Evolutionary conservation across 2,797 vertebrate species (phyloP), one percentile per base, ranked within the genome.

Genomic region (Gymnothorax reevesii): DNA sequence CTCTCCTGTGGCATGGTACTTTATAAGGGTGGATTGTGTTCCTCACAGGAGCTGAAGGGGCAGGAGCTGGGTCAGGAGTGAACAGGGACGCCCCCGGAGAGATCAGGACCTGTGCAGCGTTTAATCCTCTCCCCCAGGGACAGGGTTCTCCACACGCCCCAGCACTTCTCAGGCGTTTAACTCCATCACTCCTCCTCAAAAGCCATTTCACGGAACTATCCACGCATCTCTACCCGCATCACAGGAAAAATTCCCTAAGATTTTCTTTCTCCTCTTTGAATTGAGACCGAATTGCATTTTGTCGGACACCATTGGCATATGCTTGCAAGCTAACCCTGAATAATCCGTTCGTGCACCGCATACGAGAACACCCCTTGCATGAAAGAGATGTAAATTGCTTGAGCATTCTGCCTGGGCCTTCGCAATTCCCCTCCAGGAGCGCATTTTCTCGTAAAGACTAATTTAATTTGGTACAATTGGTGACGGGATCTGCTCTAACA

Each of bases 21-120:
- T 42, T 42, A 42, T 73, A 82, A 75, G 57, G 71, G 49, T 86
- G 62, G 80, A 79, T 71, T 22, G 86, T 66, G n/a, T 80, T 86
- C 66, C 86, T 87, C 7, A 85, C 75, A 20, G 60, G 42, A 69
- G 54, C 62, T 13, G 64, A 22, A 52, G 57, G 82, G 71, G 52
- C 22, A 27, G 86, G 89, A 87, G 66, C 54, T 88, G 57, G 64
- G 64, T 64, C 85, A 86, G 60, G 5, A 82, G 88, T 89, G 88
- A 91, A 87, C 88, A 86, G 71, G 8, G n/a, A 84, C 49, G 42
- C 71, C 84, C 85, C 52, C 20, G 83, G 79, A 87, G 62, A 82
- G 86, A 88, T 89, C 85, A 85, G 84, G 87, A 87, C 85, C 73
- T 52, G 20, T 77, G 57, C 33, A 62, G 57, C 84, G 52, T 79